phyloP scores from a whole-genome alignment of 1,140 invertebrate genomes.

The Trichogramma pretiosum region DNA sequence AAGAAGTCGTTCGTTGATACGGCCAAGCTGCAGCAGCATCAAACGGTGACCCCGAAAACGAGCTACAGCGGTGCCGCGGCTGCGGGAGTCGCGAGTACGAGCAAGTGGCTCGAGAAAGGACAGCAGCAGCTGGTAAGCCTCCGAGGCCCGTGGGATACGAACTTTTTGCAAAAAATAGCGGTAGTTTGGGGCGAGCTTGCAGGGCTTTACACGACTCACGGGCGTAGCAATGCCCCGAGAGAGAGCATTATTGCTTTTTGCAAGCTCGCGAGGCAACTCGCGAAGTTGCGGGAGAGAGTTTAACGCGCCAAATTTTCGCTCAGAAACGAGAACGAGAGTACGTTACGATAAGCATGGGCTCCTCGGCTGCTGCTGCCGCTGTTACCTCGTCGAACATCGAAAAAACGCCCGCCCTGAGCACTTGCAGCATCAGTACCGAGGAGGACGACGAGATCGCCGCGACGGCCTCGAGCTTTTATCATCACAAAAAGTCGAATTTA shows the following conservation, averaged over 20 bases:
- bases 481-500: too few species aligned
- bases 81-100: constrained; percentile 24
- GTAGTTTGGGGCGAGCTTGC: constrained; percentile 20
- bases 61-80: constrained; percentile 26
- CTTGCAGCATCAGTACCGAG: not conserved
- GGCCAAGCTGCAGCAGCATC: not conserved
- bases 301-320: too few species aligned
- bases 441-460: not conserved
- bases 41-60: constrained; percentile 10
- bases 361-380: not conserved
- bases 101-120: constrained; percentile 33
- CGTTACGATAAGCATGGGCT: constrained; percentile 8
- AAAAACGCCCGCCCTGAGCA: not conserved
- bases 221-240: not conserved
- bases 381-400: not conserved
- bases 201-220: not conserved
- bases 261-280: not conserved
- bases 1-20: constrained; percentile 21
- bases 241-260: too few species aligned
- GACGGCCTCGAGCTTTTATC: too few species aligned
- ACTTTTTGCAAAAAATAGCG: too few species aligned
- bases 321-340: constrained; percentile 11
- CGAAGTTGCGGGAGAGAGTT: not conserved
- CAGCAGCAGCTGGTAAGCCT: too few species aligned
- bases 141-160: too few species aligned